Percentiles rank a stretch among this genome's conserved stretches.
These are phyloP conservation scores for Psophia crepitans DNA, from an alignment of 2,113 vertebrate genomes.

Conservation along the genomic window DNA sequence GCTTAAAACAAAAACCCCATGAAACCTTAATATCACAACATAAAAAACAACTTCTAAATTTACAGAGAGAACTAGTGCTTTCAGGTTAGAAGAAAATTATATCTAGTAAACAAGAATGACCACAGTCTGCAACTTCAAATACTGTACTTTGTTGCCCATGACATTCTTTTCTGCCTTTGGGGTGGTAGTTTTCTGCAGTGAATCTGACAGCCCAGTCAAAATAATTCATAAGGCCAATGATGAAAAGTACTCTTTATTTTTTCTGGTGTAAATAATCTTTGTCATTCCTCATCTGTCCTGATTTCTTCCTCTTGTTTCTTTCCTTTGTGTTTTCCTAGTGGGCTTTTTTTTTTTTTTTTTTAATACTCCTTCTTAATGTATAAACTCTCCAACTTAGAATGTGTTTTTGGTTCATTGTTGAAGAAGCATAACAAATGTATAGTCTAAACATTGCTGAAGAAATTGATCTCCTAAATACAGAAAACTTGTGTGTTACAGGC, in stretches of 20 bases:
- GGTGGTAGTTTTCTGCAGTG: neutral
- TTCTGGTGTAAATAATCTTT: neutral
- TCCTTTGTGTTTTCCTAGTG: neutral
- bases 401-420: neutral
- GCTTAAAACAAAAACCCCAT: neutral
- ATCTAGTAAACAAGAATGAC: neutral
- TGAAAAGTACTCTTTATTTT: neutral
- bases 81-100: neutral
- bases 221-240: neutral
- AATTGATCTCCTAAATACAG: neutral
- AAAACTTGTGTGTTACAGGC: neutral
- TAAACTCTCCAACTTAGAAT: neutral
- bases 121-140: neutral
- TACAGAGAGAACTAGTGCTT: neutral
- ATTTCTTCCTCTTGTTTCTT: neutral
- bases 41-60: neutral
- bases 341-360: neutral
- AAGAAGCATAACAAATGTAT: neutral
- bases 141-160: neutral
- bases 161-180: neutral
- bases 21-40: neutral
- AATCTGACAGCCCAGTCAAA: slow-evolving; percentile 13
- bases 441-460: neutral
- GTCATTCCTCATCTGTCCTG: neutral
- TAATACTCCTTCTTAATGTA: neutral